A percentile compares a stretch with the other conserved stretches of the same genome.
Conservation (phyloP, 2,113 vertebrate species). For the Catagonus wagneri region DNA sequence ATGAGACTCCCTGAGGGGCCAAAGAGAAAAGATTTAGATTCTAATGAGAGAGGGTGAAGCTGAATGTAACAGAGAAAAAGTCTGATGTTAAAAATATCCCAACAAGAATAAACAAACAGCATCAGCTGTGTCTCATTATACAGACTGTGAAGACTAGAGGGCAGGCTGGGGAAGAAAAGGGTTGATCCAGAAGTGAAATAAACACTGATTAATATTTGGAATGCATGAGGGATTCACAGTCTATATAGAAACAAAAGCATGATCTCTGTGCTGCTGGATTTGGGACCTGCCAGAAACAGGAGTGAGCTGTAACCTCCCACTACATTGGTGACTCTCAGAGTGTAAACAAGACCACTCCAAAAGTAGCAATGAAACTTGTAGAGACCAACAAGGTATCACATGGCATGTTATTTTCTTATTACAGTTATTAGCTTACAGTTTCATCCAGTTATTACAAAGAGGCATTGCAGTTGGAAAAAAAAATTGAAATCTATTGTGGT, state of each 20-base stretch:
- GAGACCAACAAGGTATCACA: background rate
- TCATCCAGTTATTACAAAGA: background rate
- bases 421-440: background rate
- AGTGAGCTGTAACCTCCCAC: background rate
- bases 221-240: background rate
- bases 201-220: slow-evolving; percentile 75
- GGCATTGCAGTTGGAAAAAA: background rate
- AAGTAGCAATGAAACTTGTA: background rate
- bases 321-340: background rate
- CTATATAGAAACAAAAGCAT: slow-evolving; percentile 58
- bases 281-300: background rate
- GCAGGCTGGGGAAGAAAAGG: slow-evolving; percentile 32
- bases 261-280: background rate
- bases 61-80: slow-evolving; percentile 46
- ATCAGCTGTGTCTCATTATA: slow-evolving; percentile 66
- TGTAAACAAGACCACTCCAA: background rate
- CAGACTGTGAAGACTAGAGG: slow-evolving; percentile 22
- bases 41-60: slow-evolving; percentile 10
- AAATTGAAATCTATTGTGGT: background rate
- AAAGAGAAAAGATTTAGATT: slow-evolving; percentile 43
- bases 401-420: background rate
- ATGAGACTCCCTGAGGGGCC: slow-evolving; percentile 6
- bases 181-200: slow-evolving; percentile 53
- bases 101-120: slow-evolving; percentile 71
- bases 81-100: slow-evolving; percentile 68